A percentile compares a stretch with the other conserved stretches of the same genome.
phyloP scores from a whole-genome alignment of 1,140 invertebrate species.

The Mylabris phalerata region DNA sequence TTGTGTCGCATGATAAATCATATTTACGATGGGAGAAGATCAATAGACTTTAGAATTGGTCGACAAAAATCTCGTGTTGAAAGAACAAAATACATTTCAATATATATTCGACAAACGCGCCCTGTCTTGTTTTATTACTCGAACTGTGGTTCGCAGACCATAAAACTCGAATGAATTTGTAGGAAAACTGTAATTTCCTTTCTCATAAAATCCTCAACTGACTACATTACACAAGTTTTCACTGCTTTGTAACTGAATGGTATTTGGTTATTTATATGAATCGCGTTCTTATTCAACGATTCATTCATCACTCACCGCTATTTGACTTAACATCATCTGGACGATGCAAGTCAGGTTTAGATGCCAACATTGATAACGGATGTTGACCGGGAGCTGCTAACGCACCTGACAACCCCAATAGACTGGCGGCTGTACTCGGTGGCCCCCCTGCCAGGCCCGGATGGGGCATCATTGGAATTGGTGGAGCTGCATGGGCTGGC shows the following conservation, averaged over 20 bases:
- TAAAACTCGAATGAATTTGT: slow-evolving; percentile 14
- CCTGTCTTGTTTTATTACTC: slow-evolving; percentile 15
- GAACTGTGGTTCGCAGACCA: slow-evolving; percentile 7
- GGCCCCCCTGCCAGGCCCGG: slow-evolving; percentile 61
- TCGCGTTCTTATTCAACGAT: no score
- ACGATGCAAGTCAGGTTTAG: slow-evolving; percentile 67
- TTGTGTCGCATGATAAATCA: slow-evolving; percentile 25
- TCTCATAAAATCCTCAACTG: background rate
- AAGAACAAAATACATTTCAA: slow-evolving; percentile 12
- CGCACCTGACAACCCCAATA: slow-evolving; percentile 48
- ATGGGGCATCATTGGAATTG: slow-evolving; percentile 66
- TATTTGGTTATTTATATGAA: no score
- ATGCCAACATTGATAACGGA: slow-evolving; percentile 58
- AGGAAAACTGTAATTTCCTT: slow-evolving; percentile 7
- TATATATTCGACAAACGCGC: slow-evolving; percentile 7
- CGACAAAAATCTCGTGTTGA: slow-evolving; percentile 2
- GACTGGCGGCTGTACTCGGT: slow-evolving; percentile 50
- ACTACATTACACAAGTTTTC: background rate
- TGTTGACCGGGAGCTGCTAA: slow-evolving; percentile 56
- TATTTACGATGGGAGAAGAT: slow-evolving; percentile 20
- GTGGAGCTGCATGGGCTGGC: slow-evolving; percentile 65
- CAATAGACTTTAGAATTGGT: slow-evolving; percentile 14
- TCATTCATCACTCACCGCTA: slow-evolving; percentile 53
- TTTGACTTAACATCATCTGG: slow-evolving; percentile 57
- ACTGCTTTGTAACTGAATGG: no score